Percentiles rank a stretch among this genome's conserved stretches.
These are phyloP conservation scores for Paralvinella palmiformis DNA, from an alignment of 1,140 invertebrate species.

Conservation along the genomic window DNA sequence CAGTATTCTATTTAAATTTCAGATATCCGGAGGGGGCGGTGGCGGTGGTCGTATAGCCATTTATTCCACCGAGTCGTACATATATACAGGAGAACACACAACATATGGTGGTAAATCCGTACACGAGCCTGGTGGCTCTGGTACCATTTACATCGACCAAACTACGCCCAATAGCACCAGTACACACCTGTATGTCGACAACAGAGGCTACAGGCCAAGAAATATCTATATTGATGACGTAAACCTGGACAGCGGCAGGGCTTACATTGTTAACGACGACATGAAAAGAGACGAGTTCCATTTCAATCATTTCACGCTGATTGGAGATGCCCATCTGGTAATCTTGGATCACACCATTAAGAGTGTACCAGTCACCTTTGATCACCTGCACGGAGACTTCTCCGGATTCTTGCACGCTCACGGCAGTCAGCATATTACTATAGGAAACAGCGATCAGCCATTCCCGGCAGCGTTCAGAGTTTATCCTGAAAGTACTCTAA, in stretches of 20 bases:
- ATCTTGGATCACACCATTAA: slow-evolving; percentile 18
- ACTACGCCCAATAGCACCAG: slow-evolving; percentile 18
- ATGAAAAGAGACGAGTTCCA: slow-evolving; percentile 16
- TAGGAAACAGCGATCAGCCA: slow-evolving; percentile 27
- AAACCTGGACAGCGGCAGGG: slow-evolving; percentile 27
- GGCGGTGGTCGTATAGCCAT: slow-evolving; percentile 34
- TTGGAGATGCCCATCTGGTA: slow-evolving; percentile 30
- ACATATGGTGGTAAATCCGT: slow-evolving; percentile 30
- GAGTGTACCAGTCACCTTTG: slow-evolving; percentile 23
- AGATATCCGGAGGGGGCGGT: slow-evolving; percentile 33
- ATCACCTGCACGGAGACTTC: slow-evolving; percentile 31
- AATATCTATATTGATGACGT: slow-evolving; percentile 24
- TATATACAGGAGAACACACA: slow-evolving; percentile 26
- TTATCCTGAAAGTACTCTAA: slow-evolving; percentile 26
- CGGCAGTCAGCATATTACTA: slow-evolving; percentile 23
- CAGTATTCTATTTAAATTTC: no score
- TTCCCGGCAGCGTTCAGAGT: slow-evolving; percentile 33
- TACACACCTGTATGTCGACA: slow-evolving; percentile 27
- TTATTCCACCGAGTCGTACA: slow-evolving; percentile 20
- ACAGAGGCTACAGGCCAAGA: slow-evolving; percentile 24
- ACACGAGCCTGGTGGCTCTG: slow-evolving; percentile 30
- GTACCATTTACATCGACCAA: slow-evolving; percentile 29
- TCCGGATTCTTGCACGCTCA: slow-evolving; percentile 32
- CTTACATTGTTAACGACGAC: slow-evolving; percentile 25
- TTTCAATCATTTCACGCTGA: slow-evolving; percentile 26